phyloP scores from a whole-genome alignment of 2,113 vertebrate genomes.

The Notarius lentiginosus region DNA sequence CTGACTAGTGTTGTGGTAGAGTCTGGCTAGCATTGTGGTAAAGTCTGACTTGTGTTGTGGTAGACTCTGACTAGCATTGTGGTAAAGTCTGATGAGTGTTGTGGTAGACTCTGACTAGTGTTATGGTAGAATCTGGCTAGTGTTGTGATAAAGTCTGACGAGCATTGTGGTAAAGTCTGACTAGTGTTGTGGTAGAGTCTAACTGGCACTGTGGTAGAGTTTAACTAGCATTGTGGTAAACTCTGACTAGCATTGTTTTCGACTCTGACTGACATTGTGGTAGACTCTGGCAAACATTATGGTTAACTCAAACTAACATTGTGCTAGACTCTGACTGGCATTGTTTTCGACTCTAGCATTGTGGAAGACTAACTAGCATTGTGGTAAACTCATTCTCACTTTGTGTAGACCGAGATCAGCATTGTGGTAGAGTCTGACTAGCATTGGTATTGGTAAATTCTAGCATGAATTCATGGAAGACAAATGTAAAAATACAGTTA shows the following conservation, averaged over 20 bases:
- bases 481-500: background rate
- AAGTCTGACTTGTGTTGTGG: background rate
- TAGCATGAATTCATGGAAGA: background rate
- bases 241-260: background rate
- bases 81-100: no score
- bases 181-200: no score
- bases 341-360: background rate
- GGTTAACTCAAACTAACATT: background rate
- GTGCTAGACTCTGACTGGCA: background rate
- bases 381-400: no score
- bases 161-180: no score
- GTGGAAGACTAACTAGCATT: background rate
- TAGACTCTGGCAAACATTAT: background rate
- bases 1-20: background rate
- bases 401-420: no score
- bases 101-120: background rate
- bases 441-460: background rate
- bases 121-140: no score
- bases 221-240: no score
- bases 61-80: background rate
- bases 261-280: background rate
- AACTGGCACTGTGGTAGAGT: no score
- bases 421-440: background rate
- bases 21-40: background rate
- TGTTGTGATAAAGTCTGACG: no score